Percentiles rank a stretch among this genome's conserved stretches.
phyloP scores from a whole-genome alignment of 2,888 invertebrate species.

The Drosophila infuscata region DNA sequence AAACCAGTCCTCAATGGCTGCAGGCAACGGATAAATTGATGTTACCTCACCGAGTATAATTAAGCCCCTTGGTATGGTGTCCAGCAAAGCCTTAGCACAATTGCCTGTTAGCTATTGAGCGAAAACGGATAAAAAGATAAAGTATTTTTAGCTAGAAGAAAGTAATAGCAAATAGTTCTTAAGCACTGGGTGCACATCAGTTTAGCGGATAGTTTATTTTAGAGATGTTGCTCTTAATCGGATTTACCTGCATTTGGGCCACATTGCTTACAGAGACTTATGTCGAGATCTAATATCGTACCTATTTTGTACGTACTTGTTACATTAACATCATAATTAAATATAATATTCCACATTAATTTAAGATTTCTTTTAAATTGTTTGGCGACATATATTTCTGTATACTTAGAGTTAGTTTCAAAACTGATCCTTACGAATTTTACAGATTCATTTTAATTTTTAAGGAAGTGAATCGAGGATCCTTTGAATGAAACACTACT shows the following conservation, averaged over 20 bases:
- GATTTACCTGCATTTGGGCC: too few relatives aligned
- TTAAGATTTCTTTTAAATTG: not conserved
- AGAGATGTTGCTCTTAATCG: not conserved
- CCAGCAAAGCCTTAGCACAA: conserved; percentile 73
- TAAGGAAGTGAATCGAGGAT: not conserved
- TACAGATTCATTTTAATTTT: not conserved
- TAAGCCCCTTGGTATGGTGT: conserved; percentile 76
- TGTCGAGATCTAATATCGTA: not conserved
- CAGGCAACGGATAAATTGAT: conserved; percentile 77
- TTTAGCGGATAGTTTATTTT: not conserved
- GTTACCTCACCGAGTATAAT: conserved; percentile 71
- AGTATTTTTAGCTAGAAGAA: not conserved
- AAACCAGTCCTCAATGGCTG: conserved; percentile 56
- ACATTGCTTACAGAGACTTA: not conserved
- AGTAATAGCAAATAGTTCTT: not conserved
- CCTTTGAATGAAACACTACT: conserved; percentile 24
- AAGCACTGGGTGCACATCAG: not conserved
- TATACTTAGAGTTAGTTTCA: not conserved
- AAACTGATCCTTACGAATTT: not conserved
- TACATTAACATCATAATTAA: not conserved
- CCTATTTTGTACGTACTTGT: not conserved
- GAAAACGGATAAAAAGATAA: not conserved
- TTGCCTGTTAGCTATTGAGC: conserved; percentile 63
- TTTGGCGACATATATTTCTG: not conserved
- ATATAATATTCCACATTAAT: not conserved